These are phyloP conservation scores for Erythrocebus patas DNA, from an alignment of 2,113 vertebrate species.

Conservation along the genomic window DNA sequence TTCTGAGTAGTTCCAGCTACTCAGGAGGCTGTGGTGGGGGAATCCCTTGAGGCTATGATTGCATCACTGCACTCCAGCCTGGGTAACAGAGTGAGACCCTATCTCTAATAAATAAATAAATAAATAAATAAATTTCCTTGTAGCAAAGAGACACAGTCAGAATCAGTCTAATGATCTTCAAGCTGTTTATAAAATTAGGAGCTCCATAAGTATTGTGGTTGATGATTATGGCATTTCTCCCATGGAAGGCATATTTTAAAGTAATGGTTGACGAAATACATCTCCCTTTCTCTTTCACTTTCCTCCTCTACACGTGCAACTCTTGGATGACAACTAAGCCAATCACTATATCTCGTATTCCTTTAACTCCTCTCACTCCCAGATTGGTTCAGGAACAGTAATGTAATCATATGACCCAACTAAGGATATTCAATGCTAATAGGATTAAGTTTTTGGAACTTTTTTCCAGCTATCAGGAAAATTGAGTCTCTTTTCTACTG, in stretches of 20 bases:
- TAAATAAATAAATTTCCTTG: neutral
- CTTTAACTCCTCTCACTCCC: neutral
- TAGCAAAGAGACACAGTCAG: neutral
- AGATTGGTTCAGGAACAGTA: neutral
- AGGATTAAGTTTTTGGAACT: neutral
- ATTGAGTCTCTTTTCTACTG: neutral
- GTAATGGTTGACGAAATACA: neutral
- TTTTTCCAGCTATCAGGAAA: neutral
- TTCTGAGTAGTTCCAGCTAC: too few relatives aligned
- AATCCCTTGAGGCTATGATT: neutral
- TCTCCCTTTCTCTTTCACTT: neutral
- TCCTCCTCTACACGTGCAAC: neutral
- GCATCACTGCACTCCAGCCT: neutral
- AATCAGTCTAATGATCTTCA: neutral
- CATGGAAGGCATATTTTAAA: slow-evolving; percentile 8
- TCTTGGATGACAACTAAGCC: neutral
- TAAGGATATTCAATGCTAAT: neutral
- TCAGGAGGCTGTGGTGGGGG: too few relatives aligned
- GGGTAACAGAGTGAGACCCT: neutral
- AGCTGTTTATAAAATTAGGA: slow-evolving; percentile 40
- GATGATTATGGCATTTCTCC: neutral
- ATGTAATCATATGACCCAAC: neutral
- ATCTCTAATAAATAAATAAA: neutral
- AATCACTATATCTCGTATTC: neutral
- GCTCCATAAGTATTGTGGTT: slow-evolving; percentile 4